Conservation (phyloP, 1,140 invertebrate genomes). For the Colletes gigas region DNA sequence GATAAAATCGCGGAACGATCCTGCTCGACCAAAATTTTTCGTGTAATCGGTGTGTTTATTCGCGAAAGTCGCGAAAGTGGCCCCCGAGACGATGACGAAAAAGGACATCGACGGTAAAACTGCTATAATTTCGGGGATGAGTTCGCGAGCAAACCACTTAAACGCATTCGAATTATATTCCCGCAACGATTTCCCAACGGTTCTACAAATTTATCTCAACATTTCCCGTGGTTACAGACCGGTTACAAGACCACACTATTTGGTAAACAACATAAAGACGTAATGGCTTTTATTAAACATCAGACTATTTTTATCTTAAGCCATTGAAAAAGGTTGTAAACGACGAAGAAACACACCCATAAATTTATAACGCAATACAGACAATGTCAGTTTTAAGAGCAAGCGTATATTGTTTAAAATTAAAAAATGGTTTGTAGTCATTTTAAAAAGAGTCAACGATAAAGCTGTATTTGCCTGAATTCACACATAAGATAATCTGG, state of each 20-base stretch:
- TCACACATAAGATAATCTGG: too few relatives aligned
- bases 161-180: constrained; percentile 6
- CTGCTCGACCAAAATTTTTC: constrained; percentile 11
- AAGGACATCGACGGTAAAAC: constrained; percentile 7
- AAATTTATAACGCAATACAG: too few relatives aligned
- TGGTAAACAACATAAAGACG: constrained; percentile 25
- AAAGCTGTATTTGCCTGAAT: too few relatives aligned
- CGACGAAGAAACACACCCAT: too few relatives aligned
- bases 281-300: neutral
- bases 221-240: neutral
- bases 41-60: constrained; percentile 9
- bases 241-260: neutral
- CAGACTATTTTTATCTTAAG: too few relatives aligned
- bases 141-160: neutral
- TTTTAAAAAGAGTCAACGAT: too few relatives aligned
- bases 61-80: constrained; percentile 1
- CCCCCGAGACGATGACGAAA: constrained; percentile 1
- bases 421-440: too few relatives aligned
- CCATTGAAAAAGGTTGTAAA: too few relatives aligned
- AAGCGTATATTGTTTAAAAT: too few relatives aligned
- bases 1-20: constrained; percentile 39
- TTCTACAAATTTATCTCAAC: constrained; percentile 23
- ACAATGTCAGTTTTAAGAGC: too few relatives aligned
- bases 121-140: constrained; percentile 5
- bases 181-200: neutral